Percentiles rank a stretch among this genome's conserved stretches.
These are phyloP conservation scores for Nymphicus hollandicus DNA, from an alignment of 2,113 vertebrate genomes.

Conservation along the genomic window DNA sequence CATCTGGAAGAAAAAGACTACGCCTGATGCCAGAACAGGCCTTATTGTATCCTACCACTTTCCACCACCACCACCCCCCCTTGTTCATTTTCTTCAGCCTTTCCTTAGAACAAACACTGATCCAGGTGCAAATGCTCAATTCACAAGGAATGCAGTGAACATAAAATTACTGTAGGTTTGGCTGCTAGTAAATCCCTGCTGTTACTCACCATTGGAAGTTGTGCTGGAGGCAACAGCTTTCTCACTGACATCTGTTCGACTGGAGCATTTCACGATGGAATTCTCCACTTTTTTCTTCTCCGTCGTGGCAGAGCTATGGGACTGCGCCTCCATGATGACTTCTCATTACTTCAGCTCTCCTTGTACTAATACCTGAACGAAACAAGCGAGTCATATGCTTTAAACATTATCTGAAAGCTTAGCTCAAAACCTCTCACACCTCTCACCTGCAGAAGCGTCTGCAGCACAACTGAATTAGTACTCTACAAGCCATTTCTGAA, in stretches of 20 bases:
- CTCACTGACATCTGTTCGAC: slow-evolving; percentile 93
- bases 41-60: slow-evolving; percentile 13
- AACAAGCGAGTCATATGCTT: slow-evolving; percentile 52
- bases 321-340: slow-evolving; percentile 95
- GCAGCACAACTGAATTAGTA: neutral
- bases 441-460: slow-evolving; percentile 4
- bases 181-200: slow-evolving; percentile 66
- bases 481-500: neutral
- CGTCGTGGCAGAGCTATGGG: slow-evolving; percentile 88
- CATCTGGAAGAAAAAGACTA: slow-evolving; percentile 59
- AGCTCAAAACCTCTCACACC: neutral
- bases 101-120: slow-evolving; percentile 48
- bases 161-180: slow-evolving; percentile 50
- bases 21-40: slow-evolving; percentile 26
- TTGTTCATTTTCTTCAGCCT: neutral
- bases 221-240: slow-evolving; percentile 98
- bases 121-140: slow-evolving; percentile 71
- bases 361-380: slow-evolving; percentile 77
- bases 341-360: slow-evolving; percentile 93
- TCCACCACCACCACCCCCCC: neutral
- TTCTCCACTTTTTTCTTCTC: slow-evolving; percentile 98
- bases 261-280: slow-evolving; percentile 89
- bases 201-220: slow-evolving; percentile 92
- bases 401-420: neutral
- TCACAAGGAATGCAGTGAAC: slow-evolving; percentile 62